A percentile compares a stretch with the other conserved stretches of the same genome.
Conservation (phyloP, 2,797 vertebrate species). For the Florisuga fusca region DNA sequence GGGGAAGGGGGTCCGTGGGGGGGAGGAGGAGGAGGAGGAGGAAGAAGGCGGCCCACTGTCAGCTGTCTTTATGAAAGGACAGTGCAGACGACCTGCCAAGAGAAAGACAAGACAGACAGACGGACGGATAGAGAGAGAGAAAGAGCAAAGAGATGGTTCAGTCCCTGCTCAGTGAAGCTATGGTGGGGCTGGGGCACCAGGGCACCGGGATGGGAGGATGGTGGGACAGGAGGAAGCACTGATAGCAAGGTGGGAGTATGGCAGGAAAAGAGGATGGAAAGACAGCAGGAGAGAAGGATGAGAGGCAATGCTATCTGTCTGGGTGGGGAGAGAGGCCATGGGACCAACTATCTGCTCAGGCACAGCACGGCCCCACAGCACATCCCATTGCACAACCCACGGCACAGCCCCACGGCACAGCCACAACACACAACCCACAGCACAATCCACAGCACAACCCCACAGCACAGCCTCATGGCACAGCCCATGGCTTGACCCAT, state of each 20-base stretch:
- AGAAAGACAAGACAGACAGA: slow-evolving; percentile 84
- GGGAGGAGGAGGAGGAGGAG: slow-evolving; percentile 85
- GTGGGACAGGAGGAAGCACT: neutral
- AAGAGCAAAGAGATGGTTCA: slow-evolving; percentile 79
- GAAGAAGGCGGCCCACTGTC: slow-evolving; percentile 88
- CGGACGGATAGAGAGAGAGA: slow-evolving; percentile 52
- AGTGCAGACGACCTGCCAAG: slow-evolving; percentile 94
- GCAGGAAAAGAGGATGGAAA: neutral
- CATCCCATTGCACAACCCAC: neutral
- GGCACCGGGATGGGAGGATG: neutral
- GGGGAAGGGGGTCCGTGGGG: slow-evolving; percentile 85
- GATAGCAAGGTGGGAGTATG: neutral
- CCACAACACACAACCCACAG: neutral
- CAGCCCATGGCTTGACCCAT: neutral
- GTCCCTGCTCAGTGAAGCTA: slow-evolving; percentile 38
- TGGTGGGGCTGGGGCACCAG: neutral
- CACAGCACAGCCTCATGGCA: neutral
- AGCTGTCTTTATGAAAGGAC: slow-evolving; percentile 97
- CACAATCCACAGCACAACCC: neutral
- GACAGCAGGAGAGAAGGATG: neutral
- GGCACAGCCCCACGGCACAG: neutral
- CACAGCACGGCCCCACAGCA: neutral
- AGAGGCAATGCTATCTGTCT: neutral
- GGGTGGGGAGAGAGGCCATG: neutral
- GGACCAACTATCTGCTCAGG: slow-evolving; percentile 14